Evolutionary conservation across 2,113 vertebrate genomes (phyloP).

Genomic region (Chaenocephalus aceratus): DNA sequence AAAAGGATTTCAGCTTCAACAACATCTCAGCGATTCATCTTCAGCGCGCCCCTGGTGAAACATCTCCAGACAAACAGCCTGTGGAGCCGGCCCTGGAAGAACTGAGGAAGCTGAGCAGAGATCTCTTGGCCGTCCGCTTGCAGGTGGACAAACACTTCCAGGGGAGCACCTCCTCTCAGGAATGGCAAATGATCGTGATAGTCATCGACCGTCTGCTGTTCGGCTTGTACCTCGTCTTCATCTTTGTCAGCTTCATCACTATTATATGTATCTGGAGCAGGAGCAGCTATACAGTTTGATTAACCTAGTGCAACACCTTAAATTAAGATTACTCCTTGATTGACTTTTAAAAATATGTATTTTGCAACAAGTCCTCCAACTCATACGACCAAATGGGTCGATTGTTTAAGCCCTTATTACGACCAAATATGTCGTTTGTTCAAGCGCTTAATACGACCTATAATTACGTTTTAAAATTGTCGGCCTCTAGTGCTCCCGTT

Average conservation of each 20-base stretch:
- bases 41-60: background rate
- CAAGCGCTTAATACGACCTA: too few relatives aligned
- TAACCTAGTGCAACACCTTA: too few relatives aligned
- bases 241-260: conserved; percentile 67
- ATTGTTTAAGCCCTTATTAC: too few relatives aligned
- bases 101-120: conserved; percentile 66
- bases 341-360: too few relatives aligned
- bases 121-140: conserved; percentile 63
- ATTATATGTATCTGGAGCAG: conserved; percentile 68
- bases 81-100: conserved; percentile 15
- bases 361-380: too few relatives aligned
- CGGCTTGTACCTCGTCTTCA: conserved; percentile 69
- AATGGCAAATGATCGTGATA: conserved; percentile 71
- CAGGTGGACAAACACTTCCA: conserved; percentile 64
- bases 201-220: conserved; percentile 79
- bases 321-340: too few relatives aligned
- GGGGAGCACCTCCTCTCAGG: conserved; percentile 32
- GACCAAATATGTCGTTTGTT: too few relatives aligned
- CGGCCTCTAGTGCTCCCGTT: too few relatives aligned
- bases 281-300: conserved; percentile 12
- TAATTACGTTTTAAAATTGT: too few relatives aligned
- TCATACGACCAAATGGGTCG: too few relatives aligned
- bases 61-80: background rate
- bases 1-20: background rate
- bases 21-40: background rate